Conservation (phyloP, 2,888 invertebrate genomes). For the Anoplius nigerrimus region DNA sequence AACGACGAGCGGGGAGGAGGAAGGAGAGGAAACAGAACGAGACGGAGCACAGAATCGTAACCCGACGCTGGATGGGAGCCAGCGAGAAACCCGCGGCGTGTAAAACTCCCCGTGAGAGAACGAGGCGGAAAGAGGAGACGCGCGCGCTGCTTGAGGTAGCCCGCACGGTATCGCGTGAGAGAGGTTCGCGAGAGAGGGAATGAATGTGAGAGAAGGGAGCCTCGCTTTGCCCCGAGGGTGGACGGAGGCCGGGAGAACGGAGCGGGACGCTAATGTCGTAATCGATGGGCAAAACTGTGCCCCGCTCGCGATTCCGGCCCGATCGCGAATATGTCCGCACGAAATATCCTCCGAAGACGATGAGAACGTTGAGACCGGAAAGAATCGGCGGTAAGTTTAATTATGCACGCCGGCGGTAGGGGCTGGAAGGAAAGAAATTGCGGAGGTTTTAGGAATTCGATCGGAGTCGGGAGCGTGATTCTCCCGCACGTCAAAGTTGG, state of each 20-base stretch:
- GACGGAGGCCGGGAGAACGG: constrained; percentile 13
- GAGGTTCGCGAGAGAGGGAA: constrained; percentile 2
- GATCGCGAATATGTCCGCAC: background rate
- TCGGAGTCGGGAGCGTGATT: constrained; percentile 64
- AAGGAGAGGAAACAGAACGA: constrained; percentile 30
- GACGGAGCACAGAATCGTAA: constrained; percentile 58
- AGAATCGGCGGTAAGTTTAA: no score
- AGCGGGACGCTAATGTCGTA: constrained; percentile 47
- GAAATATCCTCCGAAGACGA: background rate
- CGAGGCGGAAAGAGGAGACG: constrained; percentile 34
- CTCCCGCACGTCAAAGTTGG: constrained; percentile 66
- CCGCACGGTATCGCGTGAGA: constrained; percentile 39
- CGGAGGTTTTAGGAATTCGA: background rate
- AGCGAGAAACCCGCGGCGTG: constrained; percentile 62
- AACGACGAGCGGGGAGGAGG: constrained; percentile 14
- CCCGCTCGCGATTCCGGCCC: constrained; percentile 25
- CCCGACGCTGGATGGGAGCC: constrained; percentile 65
- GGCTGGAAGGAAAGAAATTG: background rate
- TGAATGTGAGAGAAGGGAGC: constrained; percentile 3
- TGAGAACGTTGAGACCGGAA: background rate
- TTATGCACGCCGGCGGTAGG: no score
- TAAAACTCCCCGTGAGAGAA: constrained; percentile 60
- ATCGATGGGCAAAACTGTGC: constrained; percentile 60
- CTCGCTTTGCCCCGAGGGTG: no score
- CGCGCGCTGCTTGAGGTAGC: constrained; percentile 47